Percentiles rank a stretch among this genome's conserved stretches.
Conservation (phyloP, 2,888 invertebrate species). For the Pyrgus malvae region DNA sequence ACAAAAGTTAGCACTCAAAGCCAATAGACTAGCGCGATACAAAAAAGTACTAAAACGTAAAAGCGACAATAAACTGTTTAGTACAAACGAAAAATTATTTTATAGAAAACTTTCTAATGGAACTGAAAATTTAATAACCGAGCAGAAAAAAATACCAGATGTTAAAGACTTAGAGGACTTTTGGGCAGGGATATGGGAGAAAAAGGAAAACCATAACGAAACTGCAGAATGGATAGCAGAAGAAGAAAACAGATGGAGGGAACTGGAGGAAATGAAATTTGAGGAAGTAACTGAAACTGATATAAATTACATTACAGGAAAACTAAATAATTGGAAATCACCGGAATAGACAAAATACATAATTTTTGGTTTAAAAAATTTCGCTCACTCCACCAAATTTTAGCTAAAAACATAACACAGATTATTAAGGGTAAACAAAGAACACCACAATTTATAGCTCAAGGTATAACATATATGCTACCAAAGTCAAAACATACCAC, state of each 20-base stretch:
- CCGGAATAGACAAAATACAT: conserved; percentile 29
- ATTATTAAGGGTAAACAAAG: conserved; percentile 22
- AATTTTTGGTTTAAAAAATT: conserved; percentile 31
- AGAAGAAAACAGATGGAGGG: conserved; percentile 24
- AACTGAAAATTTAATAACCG: neutral
- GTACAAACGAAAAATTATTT: conserved; percentile 30
- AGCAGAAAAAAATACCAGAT: conserved; percentile 8
- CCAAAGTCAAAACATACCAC: conserved; percentile 23
- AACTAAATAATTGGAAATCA: conserved; percentile 29
- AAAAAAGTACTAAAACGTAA: conserved; percentile 30
- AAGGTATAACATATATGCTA: conserved; percentile 33
- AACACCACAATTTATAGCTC: conserved; percentile 29
- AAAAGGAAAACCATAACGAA: conserved; percentile 17
- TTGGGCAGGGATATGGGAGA: conserved; percentile 32
- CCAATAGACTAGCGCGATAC: conserved; percentile 30
- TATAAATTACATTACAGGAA: conserved; percentile 12
- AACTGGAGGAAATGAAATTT: conserved; percentile 32
- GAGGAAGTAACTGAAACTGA: conserved; percentile 22
- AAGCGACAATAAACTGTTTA: conserved; percentile 30
- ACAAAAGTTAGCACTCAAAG: conserved; percentile 32
- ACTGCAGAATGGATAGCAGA: conserved; percentile 30
- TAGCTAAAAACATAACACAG: conserved; percentile 28
- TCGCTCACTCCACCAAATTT: conserved; percentile 13
- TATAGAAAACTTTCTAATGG: conserved; percentile 23
- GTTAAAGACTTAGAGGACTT: conserved; percentile 17